Evolutionary conservation across 2,113 vertebrate species (phyloP), one percentile per base, ranked within the genome.

Genomic region (Mesoclemmys tuberculata): DNA sequence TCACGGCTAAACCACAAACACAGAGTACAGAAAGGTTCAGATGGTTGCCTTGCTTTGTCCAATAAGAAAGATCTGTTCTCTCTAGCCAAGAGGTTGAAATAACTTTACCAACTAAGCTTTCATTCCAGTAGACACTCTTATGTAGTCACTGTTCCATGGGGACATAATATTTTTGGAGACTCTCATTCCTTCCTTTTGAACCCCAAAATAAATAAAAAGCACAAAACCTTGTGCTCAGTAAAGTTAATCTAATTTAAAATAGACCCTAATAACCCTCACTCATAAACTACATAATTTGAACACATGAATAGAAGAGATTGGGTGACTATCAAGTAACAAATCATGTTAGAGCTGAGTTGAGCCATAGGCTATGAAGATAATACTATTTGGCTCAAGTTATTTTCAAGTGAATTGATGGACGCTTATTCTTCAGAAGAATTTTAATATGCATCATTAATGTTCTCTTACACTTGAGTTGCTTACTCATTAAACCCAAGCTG

Each of bases 261-360:
- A 82, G 41, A 38, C 38, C 31, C 64, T 38, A 38, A 71, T 71
- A 71, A 71, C 14, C 35, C 93, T 93, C 91, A 96, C 84, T 44
- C 79, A 90, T 27, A 80, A 93, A 77, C 22, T 80, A 90, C 83
- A 49, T 89, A 92, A 96, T 97, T 90, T 90, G 90, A 46, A 95
- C 16, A 55, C 8, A 84, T 44, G 94, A 87, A 95, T 27, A 93
- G 61, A 93, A 97, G 94, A 74, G 77, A 92, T 74, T 75, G 71
- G 71, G 18, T 38, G 19, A 16, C 41, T 27, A 77, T 12, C 41
- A 26, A 46, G 24, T 27, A 44, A 77, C 74, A 46, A 16, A 77
- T 77, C 44, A 29, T 29, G 13, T 46, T 77, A 46, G 11, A 46
- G 74, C 3, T 27, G 24, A 46, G 44, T 27, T 77, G 41, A 44